A percentile compares a stretch with the other conserved stretches of the same genome.
phyloP scores from a whole-genome alignment of 2,113 vertebrate genomes.

The Arenaria interpres region DNA sequence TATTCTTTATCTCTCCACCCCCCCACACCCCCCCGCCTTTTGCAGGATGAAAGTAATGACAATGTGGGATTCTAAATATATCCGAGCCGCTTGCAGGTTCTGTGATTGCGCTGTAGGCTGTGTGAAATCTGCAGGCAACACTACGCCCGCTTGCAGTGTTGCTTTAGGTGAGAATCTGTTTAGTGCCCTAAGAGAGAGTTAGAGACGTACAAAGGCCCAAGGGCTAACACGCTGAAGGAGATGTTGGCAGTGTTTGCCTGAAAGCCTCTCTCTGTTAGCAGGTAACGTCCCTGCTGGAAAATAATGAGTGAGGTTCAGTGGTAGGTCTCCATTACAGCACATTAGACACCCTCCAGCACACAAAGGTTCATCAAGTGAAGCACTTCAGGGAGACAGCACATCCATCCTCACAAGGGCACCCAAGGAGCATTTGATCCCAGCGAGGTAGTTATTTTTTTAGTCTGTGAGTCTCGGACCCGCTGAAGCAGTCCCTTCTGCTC shows the following conservation, averaged over 20 bases:
- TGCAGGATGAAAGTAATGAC: slow-evolving; percentile 22
- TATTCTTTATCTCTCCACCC: neutral
- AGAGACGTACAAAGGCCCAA: neutral
- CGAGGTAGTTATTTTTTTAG: neutral
- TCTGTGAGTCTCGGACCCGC: neutral
- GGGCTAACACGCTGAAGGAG: neutral
- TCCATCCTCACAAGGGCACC: neutral
- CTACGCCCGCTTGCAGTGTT: neutral
- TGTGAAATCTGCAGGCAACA: slow-evolving; percentile 19
- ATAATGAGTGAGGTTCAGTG: neutral
- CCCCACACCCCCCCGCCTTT: neutral
- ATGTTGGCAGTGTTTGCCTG: neutral
- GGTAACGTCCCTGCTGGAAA: neutral
- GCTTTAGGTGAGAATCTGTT: slow-evolving; percentile 3
- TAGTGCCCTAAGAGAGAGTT: neutral
- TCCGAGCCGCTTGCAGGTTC: neutral
- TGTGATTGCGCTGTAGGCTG: neutral
- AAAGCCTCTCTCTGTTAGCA: neutral
- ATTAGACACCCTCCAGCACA: neutral
- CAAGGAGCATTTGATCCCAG: neutral
- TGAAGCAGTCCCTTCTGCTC: slow-evolving; percentile 22
- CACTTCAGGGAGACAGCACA: neutral
- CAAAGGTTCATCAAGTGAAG: neutral
- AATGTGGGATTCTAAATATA: slow-evolving; percentile 42
- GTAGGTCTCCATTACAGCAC: neutral